phyloP scores from a whole-genome alignment of 2,888 invertebrate genomes.

The Sisyra nigra region DNA sequence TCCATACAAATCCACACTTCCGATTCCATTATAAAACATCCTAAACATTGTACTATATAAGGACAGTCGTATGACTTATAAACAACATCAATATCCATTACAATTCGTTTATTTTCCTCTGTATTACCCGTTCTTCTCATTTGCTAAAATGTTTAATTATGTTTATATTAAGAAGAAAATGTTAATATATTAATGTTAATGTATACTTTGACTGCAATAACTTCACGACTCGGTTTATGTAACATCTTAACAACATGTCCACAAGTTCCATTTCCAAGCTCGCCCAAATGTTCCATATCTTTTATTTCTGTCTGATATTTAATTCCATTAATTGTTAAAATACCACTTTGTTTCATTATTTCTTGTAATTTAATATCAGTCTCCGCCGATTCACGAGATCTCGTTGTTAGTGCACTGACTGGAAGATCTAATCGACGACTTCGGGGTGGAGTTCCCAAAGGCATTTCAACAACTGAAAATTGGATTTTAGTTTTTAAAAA shows the following conservation, averaged over 20 bases:
- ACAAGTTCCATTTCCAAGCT: constrained; percentile 88
- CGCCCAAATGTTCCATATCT: constrained; percentile 72
- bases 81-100: constrained; percentile 97
- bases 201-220: constrained; percentile 84
- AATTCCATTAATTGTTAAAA: constrained; percentile 64
- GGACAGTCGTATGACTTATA: constrained; percentile 94
- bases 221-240: constrained; percentile 67
- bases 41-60: constrained; percentile 92
- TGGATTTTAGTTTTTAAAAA: not conserved
- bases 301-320: constrained; percentile 68
- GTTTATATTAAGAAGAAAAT: not conserved
- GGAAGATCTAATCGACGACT: constrained; percentile 36
- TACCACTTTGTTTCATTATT: constrained; percentile 87
- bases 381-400: constrained; percentile 36
- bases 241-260: constrained; percentile 96
- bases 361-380: constrained; percentile 76
- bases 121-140: constrained; percentile 94
- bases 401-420: constrained; percentile 38
- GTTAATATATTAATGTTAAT: constrained; percentile 4
- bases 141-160: constrained; percentile 39
- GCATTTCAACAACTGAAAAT: constrained; percentile 13
- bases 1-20: constrained; percentile 99
- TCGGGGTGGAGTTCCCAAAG: constrained; percentile 33
- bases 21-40: constrained; percentile 92
- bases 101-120: constrained; percentile 94